A percentile compares a stretch with the other conserved stretches of the same genome.
Evolutionary conservation across 2,113 vertebrate species (phyloP).

Genomic region (Salvelinus alpinus): DNA sequence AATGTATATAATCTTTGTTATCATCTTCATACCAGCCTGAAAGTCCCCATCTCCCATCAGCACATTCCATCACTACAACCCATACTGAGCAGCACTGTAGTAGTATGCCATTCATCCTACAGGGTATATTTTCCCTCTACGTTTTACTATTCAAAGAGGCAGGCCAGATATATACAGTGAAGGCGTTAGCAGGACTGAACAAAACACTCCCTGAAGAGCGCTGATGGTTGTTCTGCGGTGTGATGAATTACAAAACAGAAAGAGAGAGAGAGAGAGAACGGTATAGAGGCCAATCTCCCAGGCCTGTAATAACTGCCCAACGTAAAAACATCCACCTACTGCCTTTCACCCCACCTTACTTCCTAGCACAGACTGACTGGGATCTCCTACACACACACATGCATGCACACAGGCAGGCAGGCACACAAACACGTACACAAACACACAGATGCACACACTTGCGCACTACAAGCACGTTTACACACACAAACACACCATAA

Average conservation of each 20-base stretch:
- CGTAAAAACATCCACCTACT: constrained; percentile 31
- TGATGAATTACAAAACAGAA: constrained; percentile 67
- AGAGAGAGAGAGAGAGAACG: constrained; percentile 22
- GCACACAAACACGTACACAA: not conserved
- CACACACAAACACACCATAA: constrained; percentile 11
- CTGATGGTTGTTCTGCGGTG: constrained; percentile 63
- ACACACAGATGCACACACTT: constrained; percentile 10
- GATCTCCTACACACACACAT: not conserved
- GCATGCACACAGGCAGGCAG: not conserved
- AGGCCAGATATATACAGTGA: constrained; percentile 38
- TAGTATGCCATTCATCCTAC: constrained; percentile 17
- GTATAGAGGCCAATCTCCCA: constrained; percentile 38
- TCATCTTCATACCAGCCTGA: constrained; percentile 2
- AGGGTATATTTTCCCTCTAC: constrained; percentile 27
- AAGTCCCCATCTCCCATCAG: not conserved
- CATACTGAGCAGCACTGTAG: not conserved
- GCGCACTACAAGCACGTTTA: constrained; percentile 7
- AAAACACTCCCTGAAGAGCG: constrained; percentile 57
- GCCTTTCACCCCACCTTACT: not conserved
- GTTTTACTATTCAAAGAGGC: constrained; percentile 53
- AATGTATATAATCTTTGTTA: not conserved
- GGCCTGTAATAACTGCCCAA: constrained; percentile 39
- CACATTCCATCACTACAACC: constrained; percentile 13
- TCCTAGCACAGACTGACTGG: constrained; percentile 13
- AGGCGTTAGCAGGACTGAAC: constrained; percentile 47